These are phyloP conservation scores for Leptinotarsa undecemlineata DNA, from an alignment of 1,140 invertebrate species.

Conservation along the genomic window DNA sequence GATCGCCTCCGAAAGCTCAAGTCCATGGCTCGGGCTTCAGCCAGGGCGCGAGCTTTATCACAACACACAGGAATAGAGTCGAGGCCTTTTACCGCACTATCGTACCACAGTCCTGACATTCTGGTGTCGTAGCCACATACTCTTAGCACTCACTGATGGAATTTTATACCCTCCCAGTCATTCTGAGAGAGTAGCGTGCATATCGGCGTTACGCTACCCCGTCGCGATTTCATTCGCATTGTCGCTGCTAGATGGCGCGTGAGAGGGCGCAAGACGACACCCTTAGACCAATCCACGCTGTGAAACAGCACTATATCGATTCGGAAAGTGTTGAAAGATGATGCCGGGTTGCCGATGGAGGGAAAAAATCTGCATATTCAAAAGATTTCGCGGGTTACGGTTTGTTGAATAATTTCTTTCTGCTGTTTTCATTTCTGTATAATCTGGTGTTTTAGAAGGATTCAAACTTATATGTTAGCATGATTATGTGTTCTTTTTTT, in stretches of 20 bases:
- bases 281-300: constrained; percentile 35
- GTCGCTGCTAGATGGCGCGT: constrained; percentile 23
- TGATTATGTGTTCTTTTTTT: too few species aligned
- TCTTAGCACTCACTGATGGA: constrained; percentile 23
- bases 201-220: constrained; percentile 42
- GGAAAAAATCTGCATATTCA: neutral
- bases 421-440: too few species aligned
- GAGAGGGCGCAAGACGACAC: constrained; percentile 19
- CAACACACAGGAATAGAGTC: neutral
- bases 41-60: constrained; percentile 35
- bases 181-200: constrained; percentile 44
- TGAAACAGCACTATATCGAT: constrained; percentile 24
- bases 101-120: neutral
- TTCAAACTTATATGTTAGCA: too few species aligned
- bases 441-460: too few species aligned
- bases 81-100: neutral
- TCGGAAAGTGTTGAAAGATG: neutral
- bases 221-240: constrained; percentile 36
- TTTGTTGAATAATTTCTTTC: too few species aligned
- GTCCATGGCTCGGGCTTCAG: constrained; percentile 47
- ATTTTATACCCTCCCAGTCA: constrained; percentile 45
- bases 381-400: too few species aligned
- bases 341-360: neutral
- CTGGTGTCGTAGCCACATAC: constrained; percentile 16
- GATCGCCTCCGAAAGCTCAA: constrained; percentile 42